phyloP scores from a whole-genome alignment of 2,888 invertebrate genomes.

The Athalia circularis region DNA sequence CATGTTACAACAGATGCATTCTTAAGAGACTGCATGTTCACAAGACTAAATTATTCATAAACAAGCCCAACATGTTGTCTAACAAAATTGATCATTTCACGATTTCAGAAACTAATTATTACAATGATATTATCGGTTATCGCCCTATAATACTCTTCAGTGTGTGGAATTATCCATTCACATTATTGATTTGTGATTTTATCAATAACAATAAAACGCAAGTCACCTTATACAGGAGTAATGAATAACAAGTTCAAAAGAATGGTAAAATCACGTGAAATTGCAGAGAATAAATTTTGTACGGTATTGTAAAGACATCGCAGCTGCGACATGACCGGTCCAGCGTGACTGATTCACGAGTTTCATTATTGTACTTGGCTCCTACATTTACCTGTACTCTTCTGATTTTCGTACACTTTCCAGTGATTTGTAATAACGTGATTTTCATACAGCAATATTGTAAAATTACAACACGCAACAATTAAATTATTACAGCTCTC shows the following conservation, averaged over 20 bases:
- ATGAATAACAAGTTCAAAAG: not conserved
- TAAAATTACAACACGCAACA: not conserved
- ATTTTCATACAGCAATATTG: slow-evolving; percentile 23
- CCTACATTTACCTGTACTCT: too few relatives aligned
- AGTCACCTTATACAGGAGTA: not conserved
- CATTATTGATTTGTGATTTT: slow-evolving; percentile 20
- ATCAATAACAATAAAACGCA: not conserved
- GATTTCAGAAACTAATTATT: slow-evolving; percentile 20
- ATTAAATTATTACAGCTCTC: slow-evolving; percentile 1
- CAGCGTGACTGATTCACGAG: not conserved
- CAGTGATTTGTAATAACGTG: not conserved
- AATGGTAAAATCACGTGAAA: not conserved
- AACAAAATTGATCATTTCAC: not conserved
- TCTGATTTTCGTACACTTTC: too few relatives aligned
- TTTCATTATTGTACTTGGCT: not conserved
- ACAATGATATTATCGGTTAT: not conserved
- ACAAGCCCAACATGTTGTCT: slow-evolving; percentile 20
- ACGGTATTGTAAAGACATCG: not conserved
- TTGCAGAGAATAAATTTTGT: slow-evolving; percentile 16
- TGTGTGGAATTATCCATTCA: slow-evolving; percentile 22
- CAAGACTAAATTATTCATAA: slow-evolving; percentile 8
- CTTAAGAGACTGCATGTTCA: not conserved
- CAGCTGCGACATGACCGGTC: not conserved
- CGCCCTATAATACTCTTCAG: not conserved
- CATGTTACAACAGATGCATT: not conserved